Conservation (phyloP, 2,113 vertebrate species). For the Caranx melampygus region DNA sequence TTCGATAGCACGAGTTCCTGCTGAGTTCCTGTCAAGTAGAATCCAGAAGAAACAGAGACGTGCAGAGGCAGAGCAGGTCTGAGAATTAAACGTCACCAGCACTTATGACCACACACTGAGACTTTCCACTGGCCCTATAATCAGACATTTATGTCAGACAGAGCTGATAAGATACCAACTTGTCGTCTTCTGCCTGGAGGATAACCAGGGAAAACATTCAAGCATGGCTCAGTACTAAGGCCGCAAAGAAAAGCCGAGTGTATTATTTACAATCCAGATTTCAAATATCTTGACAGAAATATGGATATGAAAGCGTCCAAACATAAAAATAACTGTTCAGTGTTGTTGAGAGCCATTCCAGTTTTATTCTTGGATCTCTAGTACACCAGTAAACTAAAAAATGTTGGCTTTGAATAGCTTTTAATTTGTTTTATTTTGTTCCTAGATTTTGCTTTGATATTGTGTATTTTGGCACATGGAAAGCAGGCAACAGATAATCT, state of each 20-base stretch:
- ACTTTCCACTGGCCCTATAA: conserved; percentile 45
- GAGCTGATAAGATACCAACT: conserved; percentile 34
- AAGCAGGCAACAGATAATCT: neutral
- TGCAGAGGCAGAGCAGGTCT: neutral
- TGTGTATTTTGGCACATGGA: neutral
- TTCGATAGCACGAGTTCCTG: neutral
- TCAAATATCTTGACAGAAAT: neutral
- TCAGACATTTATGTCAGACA: conserved; percentile 31
- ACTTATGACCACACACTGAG: conserved; percentile 31
- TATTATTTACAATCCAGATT: neutral
- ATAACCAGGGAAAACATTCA: conserved; percentile 1
- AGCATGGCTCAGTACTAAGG: neutral
- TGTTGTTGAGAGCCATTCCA: neutral
- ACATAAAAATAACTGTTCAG: neutral
- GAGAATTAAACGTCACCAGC: neutral
- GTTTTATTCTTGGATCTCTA: neutral
- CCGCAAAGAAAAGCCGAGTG: neutral
- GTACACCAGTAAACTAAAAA: conserved; percentile 6
- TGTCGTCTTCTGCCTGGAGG: neutral
- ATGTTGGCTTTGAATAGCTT: neutral
- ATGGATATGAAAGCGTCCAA: neutral
- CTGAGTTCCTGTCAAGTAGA: neutral
- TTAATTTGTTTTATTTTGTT: neutral
- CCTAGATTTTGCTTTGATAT: neutral
- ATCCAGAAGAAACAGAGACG: neutral